Evolutionary conservation across 2,113 vertebrate genomes (phyloP).

Genomic region (Spheniscus mendiculus): DNA sequence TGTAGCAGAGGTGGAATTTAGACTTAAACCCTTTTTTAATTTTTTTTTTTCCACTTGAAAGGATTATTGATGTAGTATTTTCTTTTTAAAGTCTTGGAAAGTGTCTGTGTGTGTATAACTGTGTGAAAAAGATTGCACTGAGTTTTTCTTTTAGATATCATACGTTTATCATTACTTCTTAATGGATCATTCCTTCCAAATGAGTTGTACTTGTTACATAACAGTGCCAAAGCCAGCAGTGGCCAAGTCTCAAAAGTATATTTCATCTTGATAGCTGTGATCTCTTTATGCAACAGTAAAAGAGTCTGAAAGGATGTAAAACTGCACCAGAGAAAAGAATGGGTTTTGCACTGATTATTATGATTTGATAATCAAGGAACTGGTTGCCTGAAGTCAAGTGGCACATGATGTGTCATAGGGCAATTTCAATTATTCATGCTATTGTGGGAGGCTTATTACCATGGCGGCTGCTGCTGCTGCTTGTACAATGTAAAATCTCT

Average conservation of each 20-base stretch:
- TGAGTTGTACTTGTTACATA: not conserved
- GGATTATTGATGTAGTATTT: not conserved
- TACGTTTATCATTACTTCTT: not conserved
- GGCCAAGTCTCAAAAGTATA: not conserved
- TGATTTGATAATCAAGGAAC: constrained; percentile 49
- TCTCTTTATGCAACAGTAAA: not conserved
- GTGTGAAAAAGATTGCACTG: not conserved
- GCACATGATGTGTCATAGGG: not conserved
- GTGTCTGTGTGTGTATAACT: not conserved
- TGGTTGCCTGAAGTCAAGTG: constrained; percentile 25
- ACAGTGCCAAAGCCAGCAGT: not conserved
- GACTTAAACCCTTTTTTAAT: rapidly evolving
- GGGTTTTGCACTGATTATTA: not conserved
- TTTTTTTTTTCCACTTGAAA: not conserved
- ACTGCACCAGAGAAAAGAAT: not conserved
- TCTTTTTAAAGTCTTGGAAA: not conserved
- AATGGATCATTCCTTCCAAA: not conserved
- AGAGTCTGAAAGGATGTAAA: not conserved
- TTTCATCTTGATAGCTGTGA: not conserved
- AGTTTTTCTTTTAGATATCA: not conserved
- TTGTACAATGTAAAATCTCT: not conserved
- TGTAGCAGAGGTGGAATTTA: not conserved
- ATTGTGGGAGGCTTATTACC: not conserved
- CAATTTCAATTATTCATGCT: constrained; percentile 52
- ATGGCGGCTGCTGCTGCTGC: not conserved